phyloP scores from a whole-genome alignment of 2,113 vertebrate genomes.

The Chlamydotis undulata region DNA sequence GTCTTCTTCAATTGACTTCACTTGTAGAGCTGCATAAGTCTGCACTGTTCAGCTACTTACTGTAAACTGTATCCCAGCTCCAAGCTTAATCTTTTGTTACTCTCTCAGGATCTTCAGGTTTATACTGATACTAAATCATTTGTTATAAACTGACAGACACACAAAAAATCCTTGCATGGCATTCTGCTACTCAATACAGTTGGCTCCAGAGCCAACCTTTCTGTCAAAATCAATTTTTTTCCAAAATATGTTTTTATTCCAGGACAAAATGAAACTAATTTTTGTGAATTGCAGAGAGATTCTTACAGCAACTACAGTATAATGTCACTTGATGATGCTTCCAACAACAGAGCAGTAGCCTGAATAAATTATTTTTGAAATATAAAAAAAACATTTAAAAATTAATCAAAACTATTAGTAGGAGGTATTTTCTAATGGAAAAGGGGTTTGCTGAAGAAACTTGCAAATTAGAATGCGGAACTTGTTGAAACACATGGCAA shows the following conservation, averaged over 20 bases:
- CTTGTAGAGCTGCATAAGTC: not conserved
- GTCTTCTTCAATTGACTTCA: not conserved
- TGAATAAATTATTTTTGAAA: not conserved
- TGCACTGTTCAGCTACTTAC: not conserved
- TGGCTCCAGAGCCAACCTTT: not conserved
- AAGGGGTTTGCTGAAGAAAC: not conserved
- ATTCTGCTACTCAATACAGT: not conserved
- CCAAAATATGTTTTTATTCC: not conserved
- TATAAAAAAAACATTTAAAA: not conserved
- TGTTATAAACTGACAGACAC: conserved; percentile 37
- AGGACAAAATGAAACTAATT: not conserved
- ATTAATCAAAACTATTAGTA: not conserved
- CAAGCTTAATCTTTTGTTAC: not conserved
- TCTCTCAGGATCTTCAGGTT: not conserved
- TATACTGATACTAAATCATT: conserved; percentile 37
- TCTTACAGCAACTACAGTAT: not conserved
- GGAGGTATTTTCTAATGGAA: not conserved
- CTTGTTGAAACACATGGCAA: not conserved
- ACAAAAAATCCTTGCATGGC: not conserved
- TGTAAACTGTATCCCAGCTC: not conserved
- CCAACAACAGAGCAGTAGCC: not conserved
- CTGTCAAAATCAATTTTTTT: not conserved
- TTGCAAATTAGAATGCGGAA: not conserved
- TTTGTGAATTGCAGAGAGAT: not conserved
- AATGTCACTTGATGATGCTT: not conserved